A percentile compares a stretch with the other conserved stretches of the same genome.
phyloP scores from a whole-genome alignment of 2,888 invertebrate genomes.

The Torymus texanus region DNA sequence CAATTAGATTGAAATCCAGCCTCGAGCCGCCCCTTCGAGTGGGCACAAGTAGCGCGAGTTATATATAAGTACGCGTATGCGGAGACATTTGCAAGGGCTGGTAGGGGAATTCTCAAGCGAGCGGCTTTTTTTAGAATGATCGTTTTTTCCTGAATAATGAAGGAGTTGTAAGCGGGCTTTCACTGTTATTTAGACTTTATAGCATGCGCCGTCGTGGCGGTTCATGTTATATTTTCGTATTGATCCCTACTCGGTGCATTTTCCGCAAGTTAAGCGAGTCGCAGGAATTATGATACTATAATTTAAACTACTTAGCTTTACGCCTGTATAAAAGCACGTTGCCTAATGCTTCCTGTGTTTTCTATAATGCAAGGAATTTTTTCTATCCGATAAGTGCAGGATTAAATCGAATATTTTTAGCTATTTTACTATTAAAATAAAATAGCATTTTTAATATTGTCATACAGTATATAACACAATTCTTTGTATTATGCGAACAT shows the following conservation, averaged over 20 bases:
- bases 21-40: not conserved
- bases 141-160: not conserved
- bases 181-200: slow-evolving; percentile 27
- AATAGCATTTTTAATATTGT: too few species aligned
- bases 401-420: too few species aligned
- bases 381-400: too few species aligned
- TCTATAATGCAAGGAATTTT: too few species aligned
- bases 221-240: slow-evolving; percentile 14
- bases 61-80: not conserved
- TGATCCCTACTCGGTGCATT: slow-evolving; percentile 9
- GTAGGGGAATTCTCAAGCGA: not conserved
- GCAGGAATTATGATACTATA: slow-evolving; percentile 21
- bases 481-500: too few species aligned
- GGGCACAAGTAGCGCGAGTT: too few species aligned
- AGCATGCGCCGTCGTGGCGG: not conserved
- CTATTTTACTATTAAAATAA: too few species aligned
- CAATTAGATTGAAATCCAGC: slow-evolving; percentile 32
- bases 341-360: too few species aligned
- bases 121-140: slow-evolving; percentile 15
- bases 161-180: not conserved
- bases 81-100: not conserved
- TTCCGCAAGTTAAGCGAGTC: not conserved
- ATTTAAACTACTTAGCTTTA: slow-evolving; percentile 29
- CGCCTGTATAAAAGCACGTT: not conserved
- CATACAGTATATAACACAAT: too few species aligned